phyloP scores from a whole-genome alignment of 2,888 invertebrate species.

The Pycnomerus fuliginosus region DNA sequence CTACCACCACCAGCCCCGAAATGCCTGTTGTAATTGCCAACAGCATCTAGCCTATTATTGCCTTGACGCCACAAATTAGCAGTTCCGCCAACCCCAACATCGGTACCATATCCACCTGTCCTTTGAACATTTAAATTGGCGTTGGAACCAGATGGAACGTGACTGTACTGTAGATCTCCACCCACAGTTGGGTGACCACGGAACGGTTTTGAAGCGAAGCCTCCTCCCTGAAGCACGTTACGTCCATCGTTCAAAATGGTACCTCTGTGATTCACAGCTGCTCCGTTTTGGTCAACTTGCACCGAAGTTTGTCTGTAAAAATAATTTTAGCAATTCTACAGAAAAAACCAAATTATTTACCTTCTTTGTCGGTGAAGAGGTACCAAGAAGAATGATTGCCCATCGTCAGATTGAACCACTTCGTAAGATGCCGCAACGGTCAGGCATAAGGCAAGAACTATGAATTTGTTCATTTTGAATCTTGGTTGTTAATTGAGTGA shows the following conservation, averaged over 20 bases:
- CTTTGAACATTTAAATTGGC: slow-evolving; percentile 30
- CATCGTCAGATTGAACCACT: not conserved
- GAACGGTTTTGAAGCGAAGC: slow-evolving; percentile 30
- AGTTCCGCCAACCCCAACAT: slow-evolving; percentile 29
- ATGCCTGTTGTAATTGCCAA: slow-evolving; percentile 33
- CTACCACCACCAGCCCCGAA: slow-evolving; percentile 33
- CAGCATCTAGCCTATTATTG: slow-evolving; percentile 31
- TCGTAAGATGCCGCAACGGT: not conserved
- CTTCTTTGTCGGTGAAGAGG: not conserved
- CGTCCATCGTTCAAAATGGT: slow-evolving; percentile 29
- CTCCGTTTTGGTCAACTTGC: not conserved
- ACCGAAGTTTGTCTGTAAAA: not conserved
- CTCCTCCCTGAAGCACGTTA: slow-evolving; percentile 31
- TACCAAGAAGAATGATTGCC: not conserved
- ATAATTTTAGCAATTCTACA: not conserved
- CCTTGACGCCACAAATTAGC: slow-evolving; percentile 31
- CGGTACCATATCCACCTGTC: slow-evolving; percentile 32
- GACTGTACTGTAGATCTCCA: slow-evolving; percentile 32
- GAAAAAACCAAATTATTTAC: not conserved
- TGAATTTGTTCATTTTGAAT: too few relatives aligned
- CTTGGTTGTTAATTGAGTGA: too few relatives aligned
- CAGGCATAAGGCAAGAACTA: too few relatives aligned
- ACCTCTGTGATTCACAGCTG: slow-evolving; percentile 25
- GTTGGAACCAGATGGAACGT: slow-evolving; percentile 30
- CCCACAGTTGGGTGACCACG: slow-evolving; percentile 29